Percentiles rank a stretch among this genome's conserved stretches.
These are phyloP conservation scores for Spatula clypeata DNA, from an alignment of 2,797 vertebrate genomes.

Conservation along the genomic window DNA sequence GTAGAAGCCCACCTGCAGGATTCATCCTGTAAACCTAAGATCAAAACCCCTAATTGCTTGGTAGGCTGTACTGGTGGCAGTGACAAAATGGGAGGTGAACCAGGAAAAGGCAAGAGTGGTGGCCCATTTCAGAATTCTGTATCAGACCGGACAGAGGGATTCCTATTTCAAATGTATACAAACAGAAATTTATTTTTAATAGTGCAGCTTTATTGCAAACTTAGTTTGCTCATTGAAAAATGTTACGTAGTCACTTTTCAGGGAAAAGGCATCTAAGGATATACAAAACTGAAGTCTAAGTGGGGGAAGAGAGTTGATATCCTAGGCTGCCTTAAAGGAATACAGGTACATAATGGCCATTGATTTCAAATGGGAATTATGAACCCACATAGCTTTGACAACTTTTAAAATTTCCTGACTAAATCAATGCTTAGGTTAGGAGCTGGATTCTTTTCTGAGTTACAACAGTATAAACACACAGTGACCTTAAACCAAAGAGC, in stretches of 20 bases:
- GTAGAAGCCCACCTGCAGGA: conserved; percentile 17
- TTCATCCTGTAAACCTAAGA: conserved; percentile 50
- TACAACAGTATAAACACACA: conserved; percentile 1
- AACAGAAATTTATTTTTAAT: conserved; percentile 73
- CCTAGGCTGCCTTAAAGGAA: conserved; percentile 1
- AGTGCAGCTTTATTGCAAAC: conserved; percentile 82
- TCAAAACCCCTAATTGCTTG: conserved; percentile 44
- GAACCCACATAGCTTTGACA: background rate
- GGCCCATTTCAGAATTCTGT: conserved; percentile 69
- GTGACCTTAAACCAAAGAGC: background rate
- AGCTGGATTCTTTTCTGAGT: background rate
- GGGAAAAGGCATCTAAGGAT: conserved; percentile 13
- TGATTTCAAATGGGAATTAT: conserved; percentile 16
- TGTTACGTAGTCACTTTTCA: conserved; percentile 39
- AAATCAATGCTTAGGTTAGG: background rate
- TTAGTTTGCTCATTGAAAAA: conserved; percentile 74
- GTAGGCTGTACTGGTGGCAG: background rate
- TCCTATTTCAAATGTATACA: conserved; percentile 75
- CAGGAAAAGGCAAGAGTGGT: conserved; percentile 79
- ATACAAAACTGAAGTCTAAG: conserved; percentile 28
- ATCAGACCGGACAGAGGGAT: conserved; percentile 74
- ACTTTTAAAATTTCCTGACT: conserved; percentile 25
- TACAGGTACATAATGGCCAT: background rate
- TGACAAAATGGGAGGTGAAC: conserved; percentile 74
- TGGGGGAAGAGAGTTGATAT: background rate